Percentiles rank a stretch among this genome's conserved stretches.
Conservation (phyloP, 2,888 invertebrate species). For the Heteromurus nitidus region DNA sequence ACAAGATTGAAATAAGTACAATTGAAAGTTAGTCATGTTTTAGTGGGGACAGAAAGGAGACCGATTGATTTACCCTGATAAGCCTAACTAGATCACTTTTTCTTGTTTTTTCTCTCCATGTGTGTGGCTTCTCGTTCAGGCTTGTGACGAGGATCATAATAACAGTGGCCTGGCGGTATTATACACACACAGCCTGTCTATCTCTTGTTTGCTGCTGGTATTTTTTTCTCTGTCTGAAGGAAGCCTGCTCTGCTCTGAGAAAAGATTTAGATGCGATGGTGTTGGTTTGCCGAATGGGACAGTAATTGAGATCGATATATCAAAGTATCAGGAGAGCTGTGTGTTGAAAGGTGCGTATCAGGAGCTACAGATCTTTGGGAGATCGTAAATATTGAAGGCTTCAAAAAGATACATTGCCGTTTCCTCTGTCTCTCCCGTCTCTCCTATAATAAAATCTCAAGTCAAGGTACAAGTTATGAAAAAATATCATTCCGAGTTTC, state of each 20-base stretch:
- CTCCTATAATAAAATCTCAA: background rate
- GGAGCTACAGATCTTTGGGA: slow-evolving; percentile 3
- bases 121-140: slow-evolving; percentile 54
- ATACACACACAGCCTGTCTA: background rate
- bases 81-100: slow-evolving; percentile 63
- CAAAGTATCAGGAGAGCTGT: slow-evolving; percentile 47
- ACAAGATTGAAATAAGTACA: slow-evolving; percentile 47
- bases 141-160: slow-evolving; percentile 26
- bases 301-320: slow-evolving; percentile 59
- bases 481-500: too few species aligned
- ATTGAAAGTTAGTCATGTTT: slow-evolving; percentile 61
- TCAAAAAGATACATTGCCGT: slow-evolving; percentile 41
- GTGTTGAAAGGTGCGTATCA: slow-evolving; percentile 52
- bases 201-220: slow-evolving; percentile 24
- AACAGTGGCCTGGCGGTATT: background rate
- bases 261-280: slow-evolving; percentile 42
- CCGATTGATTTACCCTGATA: slow-evolving; percentile 59
- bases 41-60: slow-evolving; percentile 44
- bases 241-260: too few species aligned
- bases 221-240: slow-evolving; percentile 2
- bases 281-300: slow-evolving; percentile 53
- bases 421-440: slow-evolving; percentile 7
- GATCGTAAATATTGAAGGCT: slow-evolving; percentile 31
- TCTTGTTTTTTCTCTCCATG: slow-evolving; percentile 57
- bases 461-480: too few species aligned